These are phyloP conservation scores for Gryllus longicercus DNA, from an alignment of 2,888 invertebrate genomes.

Conservation along the genomic window DNA sequence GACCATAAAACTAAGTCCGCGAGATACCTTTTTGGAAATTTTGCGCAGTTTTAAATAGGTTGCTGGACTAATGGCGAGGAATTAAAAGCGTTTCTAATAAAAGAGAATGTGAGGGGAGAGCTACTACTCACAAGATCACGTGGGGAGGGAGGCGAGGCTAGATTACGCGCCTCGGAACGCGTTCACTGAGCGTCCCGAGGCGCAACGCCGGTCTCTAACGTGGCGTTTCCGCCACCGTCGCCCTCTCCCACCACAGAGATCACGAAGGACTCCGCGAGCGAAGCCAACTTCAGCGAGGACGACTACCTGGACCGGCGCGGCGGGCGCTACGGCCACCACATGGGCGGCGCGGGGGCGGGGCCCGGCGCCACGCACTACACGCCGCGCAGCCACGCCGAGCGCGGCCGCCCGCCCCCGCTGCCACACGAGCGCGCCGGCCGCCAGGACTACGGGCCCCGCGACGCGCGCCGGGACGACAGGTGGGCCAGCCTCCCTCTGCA, in stretches of 20 bases:
- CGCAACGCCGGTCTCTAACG: no score
- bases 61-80: no score
- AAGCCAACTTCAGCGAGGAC: slow-evolving; percentile 67
- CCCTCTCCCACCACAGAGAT: slow-evolving; percentile 59
- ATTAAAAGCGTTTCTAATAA: no score
- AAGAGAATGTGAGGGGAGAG: no score
- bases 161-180: no score
- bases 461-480: neutral
- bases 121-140: no score
- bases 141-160: no score
- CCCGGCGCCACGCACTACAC: slow-evolving; percentile 43
- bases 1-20: no score
- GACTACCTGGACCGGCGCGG: slow-evolving; percentile 52
- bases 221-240: neutral
- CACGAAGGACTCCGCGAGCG: slow-evolving; percentile 73
- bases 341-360: slow-evolving; percentile 42
- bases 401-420: slow-evolving; percentile 51
- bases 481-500: no score
- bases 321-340: slow-evolving; percentile 42
- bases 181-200: no score
- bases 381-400: slow-evolving; percentile 54
- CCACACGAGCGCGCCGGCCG: slow-evolving; percentile 36
- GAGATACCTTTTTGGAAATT: no score
- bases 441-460: slow-evolving; percentile 34
- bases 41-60: no score